Conservation (phyloP, 2,113 vertebrate genomes). For the Bos indicus region DNA sequence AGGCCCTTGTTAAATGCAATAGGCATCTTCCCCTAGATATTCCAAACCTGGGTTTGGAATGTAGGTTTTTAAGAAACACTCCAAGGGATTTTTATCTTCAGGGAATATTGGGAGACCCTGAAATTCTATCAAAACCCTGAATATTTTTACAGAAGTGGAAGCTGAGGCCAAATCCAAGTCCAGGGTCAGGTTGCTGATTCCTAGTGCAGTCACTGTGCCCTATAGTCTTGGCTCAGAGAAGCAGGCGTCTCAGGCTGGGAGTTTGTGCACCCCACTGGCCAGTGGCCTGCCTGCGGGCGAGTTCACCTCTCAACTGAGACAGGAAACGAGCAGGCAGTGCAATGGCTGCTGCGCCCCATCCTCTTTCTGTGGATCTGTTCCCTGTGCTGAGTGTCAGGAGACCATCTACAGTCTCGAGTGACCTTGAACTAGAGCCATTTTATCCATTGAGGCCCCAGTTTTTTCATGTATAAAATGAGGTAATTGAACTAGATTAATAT, state of each 20-base stretch:
- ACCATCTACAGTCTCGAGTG: not conserved
- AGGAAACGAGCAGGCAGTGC: rapidly evolving
- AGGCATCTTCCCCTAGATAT: not conserved
- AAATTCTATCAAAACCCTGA: not conserved
- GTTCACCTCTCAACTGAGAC: not conserved
- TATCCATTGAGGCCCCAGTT: not conserved
- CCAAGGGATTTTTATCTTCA: not conserved
- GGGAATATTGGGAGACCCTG: not conserved
- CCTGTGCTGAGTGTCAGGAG: not conserved
- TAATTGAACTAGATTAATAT: not conserved
- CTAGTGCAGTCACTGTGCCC: not conserved
- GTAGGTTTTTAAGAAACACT: not conserved
- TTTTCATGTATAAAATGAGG: not conserved
- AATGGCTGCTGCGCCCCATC: no score
- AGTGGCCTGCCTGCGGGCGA: not conserved
- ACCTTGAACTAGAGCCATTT: not conserved
- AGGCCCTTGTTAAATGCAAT: not conserved
- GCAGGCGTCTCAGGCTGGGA: not conserved
- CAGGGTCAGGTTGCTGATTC: not conserved
- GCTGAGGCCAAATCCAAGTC: not conserved
- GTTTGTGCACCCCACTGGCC: rapidly evolving
- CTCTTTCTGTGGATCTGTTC: not conserved
- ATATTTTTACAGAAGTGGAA: not conserved
- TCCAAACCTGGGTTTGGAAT: not conserved
- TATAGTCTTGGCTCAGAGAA: not conserved